Evolutionary conservation across 1,140 invertebrate genomes (phyloP).

Genomic region (Andrena cerasifolii): DNA sequence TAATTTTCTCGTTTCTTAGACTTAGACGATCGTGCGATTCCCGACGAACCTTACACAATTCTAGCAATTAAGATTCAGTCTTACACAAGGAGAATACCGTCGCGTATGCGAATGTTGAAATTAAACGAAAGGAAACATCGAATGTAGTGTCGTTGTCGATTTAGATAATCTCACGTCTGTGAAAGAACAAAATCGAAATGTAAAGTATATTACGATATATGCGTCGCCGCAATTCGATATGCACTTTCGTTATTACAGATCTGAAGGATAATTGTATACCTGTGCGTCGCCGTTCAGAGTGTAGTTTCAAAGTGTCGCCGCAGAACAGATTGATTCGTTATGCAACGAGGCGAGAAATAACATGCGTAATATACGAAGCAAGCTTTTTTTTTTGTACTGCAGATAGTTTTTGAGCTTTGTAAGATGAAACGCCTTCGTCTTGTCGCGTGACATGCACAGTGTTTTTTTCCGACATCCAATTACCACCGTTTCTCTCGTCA

Average conservation of each 20-base stretch:
- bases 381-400: slow-evolving; percentile 42
- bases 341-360: slow-evolving; percentile 20
- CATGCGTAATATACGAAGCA: slow-evolving; percentile 41
- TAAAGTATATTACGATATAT: slow-evolving; percentile 38
- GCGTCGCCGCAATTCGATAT: slow-evolving; percentile 37
- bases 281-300: slow-evolving; percentile 47
- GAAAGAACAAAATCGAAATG: neutral
- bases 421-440: slow-evolving; percentile 22
- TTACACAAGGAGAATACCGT: slow-evolving; percentile 31
- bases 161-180: neutral
- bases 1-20: neutral
- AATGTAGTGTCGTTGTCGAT: slow-evolving; percentile 2
- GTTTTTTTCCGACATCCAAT: slow-evolving; percentile 37
- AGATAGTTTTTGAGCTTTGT: slow-evolving; percentile 33
- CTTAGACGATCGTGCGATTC: neutral
- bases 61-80: slow-evolving; percentile 46
- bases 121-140: neutral
- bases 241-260: slow-evolving; percentile 36
- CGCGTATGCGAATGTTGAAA: slow-evolving; percentile 6
- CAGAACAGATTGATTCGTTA: slow-evolving; percentile 23
- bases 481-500: neutral
- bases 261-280: slow-evolving; percentile 25
- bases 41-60: neutral
- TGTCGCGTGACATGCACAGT: slow-evolving; percentile 14
- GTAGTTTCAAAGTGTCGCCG: neutral